Base-by-base conservation (phyloP, 2,113 vertebrate genomes). In the Syngnathus typhle region DNA sequence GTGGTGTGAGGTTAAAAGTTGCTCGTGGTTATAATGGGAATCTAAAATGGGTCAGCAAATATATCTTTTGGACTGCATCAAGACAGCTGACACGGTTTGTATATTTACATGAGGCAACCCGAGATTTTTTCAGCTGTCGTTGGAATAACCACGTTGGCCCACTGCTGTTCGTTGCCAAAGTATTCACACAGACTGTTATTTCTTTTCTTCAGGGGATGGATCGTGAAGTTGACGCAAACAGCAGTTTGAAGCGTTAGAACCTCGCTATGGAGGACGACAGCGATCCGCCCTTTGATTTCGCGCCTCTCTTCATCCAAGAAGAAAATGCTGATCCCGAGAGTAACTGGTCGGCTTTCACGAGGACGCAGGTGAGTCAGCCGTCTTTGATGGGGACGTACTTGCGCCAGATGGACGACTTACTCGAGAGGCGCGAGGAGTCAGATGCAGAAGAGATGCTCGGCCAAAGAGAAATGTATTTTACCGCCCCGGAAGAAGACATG, bases 271-370 rank as follows among this genome's bases (percentile, higher is more conserved):
- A 88, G 6, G 80, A 85, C n/a, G 71, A 75, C 6, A 67, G 47
- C 23, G 32, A 68, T 27, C 70, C 73, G 39, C 56, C 79, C 0
- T 11, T 62, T n/a, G 68, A 60, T 27, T 80, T 73, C 1, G 41
- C 77, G 7, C 72, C 83, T 12, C 88, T 90, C 61, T 81, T 88
- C 68, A 90, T 89, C 74, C 59, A 67, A 41, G 88, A 88, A 49
- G 82, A 90, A n/a, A 80, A 70, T 0, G 75, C 7, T 0, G 70
- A 74, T 12, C 36, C 27, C 27, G 74, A 82, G 39, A 3, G 27
- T 19, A 58, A 63, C 51, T 76, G 70, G 15, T 37, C 79, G 27
- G 21, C 39, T 41, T 61, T 72, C 41, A 12, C 61, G 18, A 77
- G 21, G 12, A 32, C 73, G 15, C 69, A 37, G 15, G 1, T 70